Percentiles rank a stretch among this genome's conserved stretches.
Conservation (phyloP, 2,113 vertebrate genomes). For the Gulo gulo region DNA sequence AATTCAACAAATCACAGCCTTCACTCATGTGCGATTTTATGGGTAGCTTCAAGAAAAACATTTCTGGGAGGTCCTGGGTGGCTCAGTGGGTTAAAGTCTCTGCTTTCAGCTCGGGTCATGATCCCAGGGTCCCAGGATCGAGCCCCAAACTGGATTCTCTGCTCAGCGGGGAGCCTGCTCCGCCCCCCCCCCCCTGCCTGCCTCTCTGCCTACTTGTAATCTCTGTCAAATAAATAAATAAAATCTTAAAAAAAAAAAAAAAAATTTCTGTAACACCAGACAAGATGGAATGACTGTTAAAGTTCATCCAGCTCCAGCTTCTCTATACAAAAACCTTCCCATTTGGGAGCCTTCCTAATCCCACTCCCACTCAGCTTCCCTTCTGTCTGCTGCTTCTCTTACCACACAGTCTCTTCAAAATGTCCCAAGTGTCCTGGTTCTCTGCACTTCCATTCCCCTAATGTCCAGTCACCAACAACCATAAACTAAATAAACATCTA, state of each 20-base stretch:
- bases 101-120: too few relatives aligned
- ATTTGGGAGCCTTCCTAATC: background rate
- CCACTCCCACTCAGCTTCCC: background rate
- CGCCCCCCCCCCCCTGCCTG: too few relatives aligned
- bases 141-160: too few relatives aligned
- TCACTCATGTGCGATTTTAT: background rate
- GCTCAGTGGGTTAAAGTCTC: too few relatives aligned
- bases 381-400: background rate
- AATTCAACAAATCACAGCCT: slow-evolving; percentile 2
- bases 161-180: too few relatives aligned
- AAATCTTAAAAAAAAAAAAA: too few relatives aligned
- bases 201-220: too few relatives aligned
- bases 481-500: background rate
- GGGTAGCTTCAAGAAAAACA: background rate
- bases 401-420: background rate
- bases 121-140: too few relatives aligned
- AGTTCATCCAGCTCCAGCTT: background rate
- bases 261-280: background rate
- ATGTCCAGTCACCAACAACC: background rate
- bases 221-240: too few relatives aligned
- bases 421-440: background rate
- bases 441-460: background rate
- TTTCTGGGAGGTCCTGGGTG: background rate
- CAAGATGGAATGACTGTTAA: background rate
- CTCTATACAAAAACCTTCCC: background rate